Base-by-base conservation (phyloP, 2,888 invertebrate species). In the Drymonia ruficornis region DNA sequence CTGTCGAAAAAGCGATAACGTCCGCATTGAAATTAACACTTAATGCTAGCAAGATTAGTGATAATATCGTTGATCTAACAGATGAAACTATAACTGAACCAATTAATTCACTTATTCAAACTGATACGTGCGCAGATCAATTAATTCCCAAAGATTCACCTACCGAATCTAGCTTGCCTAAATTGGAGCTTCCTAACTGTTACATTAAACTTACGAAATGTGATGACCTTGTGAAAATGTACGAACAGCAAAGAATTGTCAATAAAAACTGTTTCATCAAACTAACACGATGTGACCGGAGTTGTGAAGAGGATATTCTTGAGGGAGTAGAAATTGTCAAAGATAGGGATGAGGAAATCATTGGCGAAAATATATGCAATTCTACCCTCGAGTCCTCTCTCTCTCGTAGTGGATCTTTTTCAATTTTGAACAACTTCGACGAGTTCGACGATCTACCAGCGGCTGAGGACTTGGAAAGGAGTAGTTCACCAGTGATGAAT, bases 401-500 rank as follows among this genome's bases (percentile, higher is more conserved):
- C 46, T 59, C 58, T 6, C 70, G 72, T n/a, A 49, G 61, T 43
- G 67, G 52, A 23, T 72, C 70, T 9, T 65, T 59, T 50, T 70
- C 70, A 5, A 70, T 72, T 45, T 59, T 70, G 28, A 50, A 61
- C 19, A 53, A 67, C 42, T 67, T 34, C n/a, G 50, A 47, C 1
- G 3, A 49, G n/a, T 52, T 60, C 18, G 55, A 56, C 9, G 34
- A 53, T n/a, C 38, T 47, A 29, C 11, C n/a, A n/a, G 31, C 19
- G 12, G 18, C 18, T 29, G 36, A 46, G 29, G 31, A 53, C 36
- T 47, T 23, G 45, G 53, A 16, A 4, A 51, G 54, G 38, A 73
- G 65, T 55, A 79, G 59, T 59, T 86, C 86, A 13, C 86, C 87
- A 12, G 84, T 86, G 2, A 83, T 86, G 65, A 76, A 79, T 54